Evolutionary conservation across 2,113 vertebrate species (phyloP).

Genomic region (Dicentrarchus labrax): DNA sequence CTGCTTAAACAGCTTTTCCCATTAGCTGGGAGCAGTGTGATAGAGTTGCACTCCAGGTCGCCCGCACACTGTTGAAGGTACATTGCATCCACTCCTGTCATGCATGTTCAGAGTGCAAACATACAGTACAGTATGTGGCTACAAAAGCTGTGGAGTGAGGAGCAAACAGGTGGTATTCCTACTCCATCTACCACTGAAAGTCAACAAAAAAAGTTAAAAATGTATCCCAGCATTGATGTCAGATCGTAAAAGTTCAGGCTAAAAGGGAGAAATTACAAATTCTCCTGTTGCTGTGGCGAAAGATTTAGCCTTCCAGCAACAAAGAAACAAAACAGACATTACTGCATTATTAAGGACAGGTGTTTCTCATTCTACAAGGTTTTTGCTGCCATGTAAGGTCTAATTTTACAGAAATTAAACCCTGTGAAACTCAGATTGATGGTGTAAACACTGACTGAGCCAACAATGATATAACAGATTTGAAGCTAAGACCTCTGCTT

Average conservation of each 20-base stretch:
- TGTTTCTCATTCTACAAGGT: background rate
- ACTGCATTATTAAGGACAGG: slow-evolving; percentile 43
- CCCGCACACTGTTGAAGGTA: background rate
- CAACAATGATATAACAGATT: too few species aligned
- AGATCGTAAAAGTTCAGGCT: slow-evolving; percentile 25
- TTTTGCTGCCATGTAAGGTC: background rate
- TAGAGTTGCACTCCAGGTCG: slow-evolving; percentile 5
- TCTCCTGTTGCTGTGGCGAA: background rate
- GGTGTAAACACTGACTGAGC: background rate
- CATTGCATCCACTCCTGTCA: background rate
- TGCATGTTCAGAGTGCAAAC: slow-evolving; percentile 21
- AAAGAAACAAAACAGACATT: slow-evolving; percentile 13
- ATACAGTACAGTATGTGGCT: background rate
- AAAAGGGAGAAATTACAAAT: slow-evolving; percentile 11
- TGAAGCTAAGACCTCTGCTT: background rate
- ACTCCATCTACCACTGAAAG: background rate
- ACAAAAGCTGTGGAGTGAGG: background rate
- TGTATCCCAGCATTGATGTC: slow-evolving; percentile 14
- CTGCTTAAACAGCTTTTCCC: slow-evolving; percentile 43
- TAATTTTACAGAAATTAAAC: background rate
- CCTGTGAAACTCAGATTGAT: background rate
- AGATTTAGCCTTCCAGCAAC: background rate
- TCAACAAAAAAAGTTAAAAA: background rate
- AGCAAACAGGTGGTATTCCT: background rate
- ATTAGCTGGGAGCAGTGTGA: slow-evolving; percentile 38